These are phyloP conservation scores for Sphecodes monilicornis DNA, from an alignment of 2,888 invertebrate genomes.

Conservation along the genomic window DNA sequence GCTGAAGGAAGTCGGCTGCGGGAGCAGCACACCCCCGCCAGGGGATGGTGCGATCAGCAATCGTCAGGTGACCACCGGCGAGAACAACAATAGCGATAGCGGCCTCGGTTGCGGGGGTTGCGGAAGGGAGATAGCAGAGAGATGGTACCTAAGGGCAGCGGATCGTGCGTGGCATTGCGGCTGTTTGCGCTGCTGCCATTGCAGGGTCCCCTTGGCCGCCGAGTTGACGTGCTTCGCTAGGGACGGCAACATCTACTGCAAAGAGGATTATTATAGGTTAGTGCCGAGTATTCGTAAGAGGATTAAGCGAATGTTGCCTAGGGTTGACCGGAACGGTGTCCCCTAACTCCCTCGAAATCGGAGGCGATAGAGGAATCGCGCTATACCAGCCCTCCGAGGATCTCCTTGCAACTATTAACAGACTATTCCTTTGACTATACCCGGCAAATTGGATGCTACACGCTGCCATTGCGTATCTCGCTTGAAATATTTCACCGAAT, in stretches of 20 bases:
- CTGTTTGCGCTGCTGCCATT: conserved; percentile 94
- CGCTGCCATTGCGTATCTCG: neutral
- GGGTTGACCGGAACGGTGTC: neutral
- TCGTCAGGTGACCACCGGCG: conserved; percentile 82
- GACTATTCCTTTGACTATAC: neutral
- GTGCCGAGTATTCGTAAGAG: conserved; percentile 66
- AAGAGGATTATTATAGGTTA: conserved; percentile 97
- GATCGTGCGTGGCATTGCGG: conserved; percentile 96
- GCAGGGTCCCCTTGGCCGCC: conserved; percentile 92
- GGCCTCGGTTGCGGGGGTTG: conserved; percentile 86
- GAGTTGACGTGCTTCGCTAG: conserved; percentile 95
- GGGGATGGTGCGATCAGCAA: conserved; percentile 84
- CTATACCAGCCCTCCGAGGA: neutral
- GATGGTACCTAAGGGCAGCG: conserved; percentile 92
- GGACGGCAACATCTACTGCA: conserved; percentile 96
- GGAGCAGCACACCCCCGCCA: conserved; percentile 85
- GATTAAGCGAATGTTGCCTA: conserved; percentile 30
- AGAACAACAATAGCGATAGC: conserved; percentile 71
- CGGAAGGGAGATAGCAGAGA: conserved; percentile 87
- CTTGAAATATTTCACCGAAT: neutral
- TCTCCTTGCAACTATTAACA: conserved; percentile 9
- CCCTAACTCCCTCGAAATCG: neutral
- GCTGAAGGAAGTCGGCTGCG: conserved; percentile 88
- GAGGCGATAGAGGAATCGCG: neutral
- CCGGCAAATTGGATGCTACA: neutral